A percentile compares a stretch with the other conserved stretches of the same genome.
These are phyloP conservation scores for Conus betulinus DNA, from an alignment of 1,140 invertebrate species.

Conservation along the genomic window DNA sequence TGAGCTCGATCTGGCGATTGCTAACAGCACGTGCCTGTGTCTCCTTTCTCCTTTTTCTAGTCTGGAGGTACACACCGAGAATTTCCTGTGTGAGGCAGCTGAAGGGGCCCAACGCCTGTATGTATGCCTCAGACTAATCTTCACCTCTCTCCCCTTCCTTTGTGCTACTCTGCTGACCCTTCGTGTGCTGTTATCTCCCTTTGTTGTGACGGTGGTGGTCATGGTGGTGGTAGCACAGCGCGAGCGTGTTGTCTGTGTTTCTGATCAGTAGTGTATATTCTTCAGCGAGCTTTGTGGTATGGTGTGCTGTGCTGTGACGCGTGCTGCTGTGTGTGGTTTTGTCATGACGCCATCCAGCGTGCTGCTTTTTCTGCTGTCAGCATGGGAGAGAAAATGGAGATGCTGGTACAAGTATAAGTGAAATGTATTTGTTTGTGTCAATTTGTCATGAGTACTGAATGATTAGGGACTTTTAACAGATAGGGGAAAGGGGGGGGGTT, in stretches of 20 bases:
- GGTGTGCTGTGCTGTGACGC: background rate
- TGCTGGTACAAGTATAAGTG: no score
- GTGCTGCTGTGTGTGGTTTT: no score
- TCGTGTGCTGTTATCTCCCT: background rate
- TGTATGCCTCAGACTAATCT: slow-evolving; percentile 42
- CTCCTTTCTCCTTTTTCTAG: slow-evolving; percentile 41
- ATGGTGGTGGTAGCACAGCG: background rate
- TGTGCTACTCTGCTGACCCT: background rate
- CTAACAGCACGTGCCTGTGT: slow-evolving; percentile 32
- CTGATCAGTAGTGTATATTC: background rate
- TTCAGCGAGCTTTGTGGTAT: background rate
- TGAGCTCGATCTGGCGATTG: slow-evolving; percentile 8
- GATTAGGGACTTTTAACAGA: no score
- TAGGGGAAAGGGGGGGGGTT: no score
- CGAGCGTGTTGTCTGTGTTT: background rate
- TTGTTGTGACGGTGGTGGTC: background rate
- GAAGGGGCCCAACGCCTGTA: slow-evolving; percentile 53
- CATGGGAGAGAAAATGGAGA: no score
- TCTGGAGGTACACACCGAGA: slow-evolving; percentile 56
- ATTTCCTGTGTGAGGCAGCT: slow-evolving; percentile 51
- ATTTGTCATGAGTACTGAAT: no score
- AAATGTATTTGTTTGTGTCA: no score
- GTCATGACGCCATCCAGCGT: no score
- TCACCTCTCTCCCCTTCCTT: slow-evolving; percentile 1
- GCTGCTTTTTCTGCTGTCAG: no score